Conservation (phyloP, 2,888 invertebrate genomes). For the Sarcophaga subvicina region DNA sequence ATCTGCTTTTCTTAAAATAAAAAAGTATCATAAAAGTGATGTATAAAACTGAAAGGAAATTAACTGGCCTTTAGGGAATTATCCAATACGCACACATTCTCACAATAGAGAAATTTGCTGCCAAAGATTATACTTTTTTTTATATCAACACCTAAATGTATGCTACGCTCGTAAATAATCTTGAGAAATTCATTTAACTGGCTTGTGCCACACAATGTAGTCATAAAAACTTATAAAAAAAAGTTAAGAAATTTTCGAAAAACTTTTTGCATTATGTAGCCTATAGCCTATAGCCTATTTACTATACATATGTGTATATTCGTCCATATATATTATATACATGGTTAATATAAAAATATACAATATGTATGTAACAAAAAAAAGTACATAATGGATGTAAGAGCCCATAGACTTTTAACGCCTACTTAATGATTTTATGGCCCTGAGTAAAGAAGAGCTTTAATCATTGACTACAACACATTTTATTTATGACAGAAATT, state of each 20-base stretch:
- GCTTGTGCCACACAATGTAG: constrained; percentile 11
- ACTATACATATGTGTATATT: background rate
- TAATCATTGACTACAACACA: background rate
- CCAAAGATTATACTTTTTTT: constrained; percentile 18
- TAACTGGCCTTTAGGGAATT: constrained; percentile 66
- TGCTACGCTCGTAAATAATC: background rate
- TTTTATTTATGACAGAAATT: background rate
- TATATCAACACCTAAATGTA: constrained; percentile 9
- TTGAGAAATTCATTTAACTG: constrained; percentile 6
- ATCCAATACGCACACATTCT: constrained; percentile 18
- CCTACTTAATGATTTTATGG: constrained; percentile 51
- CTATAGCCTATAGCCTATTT: no score
- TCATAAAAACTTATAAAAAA: constrained; percentile 19
- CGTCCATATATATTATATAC: background rate
- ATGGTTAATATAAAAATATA: background rate
- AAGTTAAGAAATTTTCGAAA: constrained; percentile 36
- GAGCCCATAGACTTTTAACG: background rate
- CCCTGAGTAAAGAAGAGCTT: constrained; percentile 11
- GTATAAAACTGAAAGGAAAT: constrained; percentile 55
- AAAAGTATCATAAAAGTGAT: constrained; percentile 19
- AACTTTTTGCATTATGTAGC: background rate
- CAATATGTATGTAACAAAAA: background rate
- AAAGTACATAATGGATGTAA: background rate
- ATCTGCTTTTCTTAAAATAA: constrained; percentile 19
- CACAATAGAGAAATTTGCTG: constrained; percentile 3